Percentiles rank a stretch among this genome's conserved stretches.
Evolutionary conservation across 1,140 invertebrate species (phyloP).

Genomic region (Homarus americanus): DNA sequence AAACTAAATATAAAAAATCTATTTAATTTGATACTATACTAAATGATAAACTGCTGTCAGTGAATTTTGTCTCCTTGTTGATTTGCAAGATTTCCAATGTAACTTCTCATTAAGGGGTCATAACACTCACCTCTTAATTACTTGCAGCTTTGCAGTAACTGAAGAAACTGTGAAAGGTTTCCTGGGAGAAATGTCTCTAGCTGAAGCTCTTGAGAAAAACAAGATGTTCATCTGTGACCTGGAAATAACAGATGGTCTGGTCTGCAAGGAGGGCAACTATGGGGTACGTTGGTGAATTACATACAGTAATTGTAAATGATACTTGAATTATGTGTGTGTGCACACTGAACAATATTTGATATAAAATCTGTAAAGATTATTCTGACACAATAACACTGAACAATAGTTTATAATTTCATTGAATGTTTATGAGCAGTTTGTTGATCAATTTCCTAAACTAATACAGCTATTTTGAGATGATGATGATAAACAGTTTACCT

Average conservation of each 20-base stretch:
- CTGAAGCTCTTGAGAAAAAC: conserved; percentile 78
- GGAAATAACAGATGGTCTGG: conserved; percentile 78
- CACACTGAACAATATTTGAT: not conserved
- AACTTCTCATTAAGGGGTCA: no score
- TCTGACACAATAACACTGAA: no score
- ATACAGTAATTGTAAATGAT: not conserved
- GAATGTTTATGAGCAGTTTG: not conserved
- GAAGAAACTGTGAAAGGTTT: conserved; percentile 79
- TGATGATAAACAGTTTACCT: not conserved
- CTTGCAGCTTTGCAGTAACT: conserved; percentile 78
- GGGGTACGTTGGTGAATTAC: conserved; percentile 73
- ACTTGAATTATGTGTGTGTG: not conserved
- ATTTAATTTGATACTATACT: no score
- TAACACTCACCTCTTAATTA: no score
- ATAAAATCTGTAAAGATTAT: no score
- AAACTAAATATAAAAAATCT: no score
- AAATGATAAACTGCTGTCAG: no score
- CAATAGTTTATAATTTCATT: no score
- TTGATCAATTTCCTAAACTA: not conserved
- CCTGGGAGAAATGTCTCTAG: conserved; percentile 78
- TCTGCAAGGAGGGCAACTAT: conserved; percentile 75
- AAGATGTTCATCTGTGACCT: conserved; percentile 80
- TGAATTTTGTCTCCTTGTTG: no score
- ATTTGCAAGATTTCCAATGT: no score
- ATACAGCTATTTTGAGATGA: not conserved